These are phyloP conservation scores for Leptosomus discolor DNA, from an alignment of 2,113 vertebrate species.

Conservation along the genomic window DNA sequence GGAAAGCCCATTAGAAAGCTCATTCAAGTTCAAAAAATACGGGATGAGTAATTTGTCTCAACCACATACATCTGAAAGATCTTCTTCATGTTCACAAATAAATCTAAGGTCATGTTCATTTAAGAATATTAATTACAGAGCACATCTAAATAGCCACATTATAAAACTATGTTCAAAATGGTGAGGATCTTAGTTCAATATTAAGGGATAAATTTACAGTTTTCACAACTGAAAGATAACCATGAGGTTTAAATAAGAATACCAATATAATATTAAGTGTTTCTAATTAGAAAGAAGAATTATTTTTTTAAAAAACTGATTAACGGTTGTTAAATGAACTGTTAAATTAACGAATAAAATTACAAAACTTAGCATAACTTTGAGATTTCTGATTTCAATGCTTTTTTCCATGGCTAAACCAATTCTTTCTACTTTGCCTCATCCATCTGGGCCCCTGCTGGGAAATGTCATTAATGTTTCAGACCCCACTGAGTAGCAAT, in stretches of 20 bases:
- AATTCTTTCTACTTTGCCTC: constrained; percentile 30
- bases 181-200: not conserved
- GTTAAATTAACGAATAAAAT: constrained; percentile 41
- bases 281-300: not conserved
- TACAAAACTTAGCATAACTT: constrained; percentile 26
- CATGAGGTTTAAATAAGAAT: not conserved
- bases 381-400: constrained; percentile 30
- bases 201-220: not conserved
- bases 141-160: not conserved
- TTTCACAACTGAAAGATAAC: not conserved
- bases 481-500: constrained; percentile 55
- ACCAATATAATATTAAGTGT: not conserved
- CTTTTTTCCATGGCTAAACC: constrained; percentile 11
- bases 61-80: not conserved
- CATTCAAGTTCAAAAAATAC: not conserved
- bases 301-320: not conserved
- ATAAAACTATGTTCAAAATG: not conserved
- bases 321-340: constrained; percentile 12
- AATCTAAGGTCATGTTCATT: not conserved
- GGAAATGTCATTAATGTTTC: constrained; percentile 61
- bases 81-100: not conserved
- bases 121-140: not conserved
- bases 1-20: not conserved
- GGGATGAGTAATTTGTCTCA: not conserved
- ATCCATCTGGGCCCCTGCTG: constrained; percentile 44